Evolutionary conservation across 2,797 vertebrate genomes (phyloP), one percentile per base, ranked within the genome.

Genomic region (Peromyscus melanophrys): DNA sequence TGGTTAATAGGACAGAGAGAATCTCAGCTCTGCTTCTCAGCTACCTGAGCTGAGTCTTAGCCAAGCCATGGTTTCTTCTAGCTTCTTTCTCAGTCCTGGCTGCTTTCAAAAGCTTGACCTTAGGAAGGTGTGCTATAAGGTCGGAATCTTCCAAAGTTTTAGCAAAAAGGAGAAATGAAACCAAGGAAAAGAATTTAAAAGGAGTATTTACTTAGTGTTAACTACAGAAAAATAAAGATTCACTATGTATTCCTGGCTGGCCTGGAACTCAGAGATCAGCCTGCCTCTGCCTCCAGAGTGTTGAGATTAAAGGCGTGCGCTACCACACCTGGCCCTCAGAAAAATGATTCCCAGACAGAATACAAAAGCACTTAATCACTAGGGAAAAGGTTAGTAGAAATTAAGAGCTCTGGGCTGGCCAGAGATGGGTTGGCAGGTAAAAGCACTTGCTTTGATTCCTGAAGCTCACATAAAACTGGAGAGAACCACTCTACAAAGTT

Each of bases 341-440:
- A 71, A 63, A 77, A 90, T 46, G 43, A 67, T 78, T 93, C 80
- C 91, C 78, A 34, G 43, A 46, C 11, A 92, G 27, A 37, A 77
- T 17, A 84, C 17, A 49, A 83, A 95, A 92, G 49, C 40, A 95
- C 63, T 86, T 88, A 59, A 69, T n/a, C 57, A 90, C 43, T 77
- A 81, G 16, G 92, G 63, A 94, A 91, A 83, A 80, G 71, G 57
- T 1, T 73, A 71, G 80, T 82, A 43, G 46, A 89, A 94, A 93
- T 88, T 25, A 93, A 91, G 57, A 91, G 87, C n/a, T 37, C 49
- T 57, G 52, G 37, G 85, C 25, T 31, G 5, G 46, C 43, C 40
- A 55, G 65, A 40, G 67, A 65, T 49, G 21, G 11, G 1, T 67
- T 43, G 63, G 23, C 49, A 69, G 46, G 34, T n/a, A 71, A 71